Base-by-base conservation (phyloP, 1,140 invertebrate species). In the Temnothorax curvispinosus region DNA sequence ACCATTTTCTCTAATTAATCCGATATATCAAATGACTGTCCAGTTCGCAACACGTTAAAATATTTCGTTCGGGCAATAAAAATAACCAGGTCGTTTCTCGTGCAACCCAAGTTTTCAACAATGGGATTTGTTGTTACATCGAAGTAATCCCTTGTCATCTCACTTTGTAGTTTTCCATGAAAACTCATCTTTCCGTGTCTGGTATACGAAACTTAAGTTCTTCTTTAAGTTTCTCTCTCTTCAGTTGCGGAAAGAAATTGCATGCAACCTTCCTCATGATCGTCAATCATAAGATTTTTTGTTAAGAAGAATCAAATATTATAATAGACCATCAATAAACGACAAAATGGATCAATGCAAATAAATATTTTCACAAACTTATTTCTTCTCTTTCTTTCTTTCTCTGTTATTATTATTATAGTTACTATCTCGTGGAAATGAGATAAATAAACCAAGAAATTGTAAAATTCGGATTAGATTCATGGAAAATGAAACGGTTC, bases 181-280 rank as follows among this genome's bases (percentile, higher is more conserved):
- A 52, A 56, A 64, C 11, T 5, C 15, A 1, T 50, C 18, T 35
- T 35, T 64, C 11, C 50, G 0, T 38, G 11, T 52, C n/a, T 35
- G 18, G 6, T 41, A 47, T 9, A 35, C 1, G 4, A 77, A 77
- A 64, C 8, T 47, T 64, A 4, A 64, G 47, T 77, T 21, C 13
- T 35, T 5, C 60, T 50, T 78, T 78, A 78, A 52, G 11, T 56
- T 54, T 56, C 47, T 27, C 44, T 50, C 44, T 65, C 21, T 65
- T 78, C 35, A 38, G 15, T 50, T 27, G 50, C n/a, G 44, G 32
- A 64, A 78, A 64, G 76, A 52, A 78, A 78, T 78, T 78, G 44
- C 32, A 52, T 15, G 38, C 4, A 56, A 78, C 3, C 8, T 64
- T 78, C 44, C 18, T 78, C n/a, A 15, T 27, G 5, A 18, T 47